Percentiles rank a stretch among this genome's conserved stretches.
Evolutionary conservation across 2,888 invertebrate genomes (phyloP).

Genomic region (Heliconius ethilla): DNA sequence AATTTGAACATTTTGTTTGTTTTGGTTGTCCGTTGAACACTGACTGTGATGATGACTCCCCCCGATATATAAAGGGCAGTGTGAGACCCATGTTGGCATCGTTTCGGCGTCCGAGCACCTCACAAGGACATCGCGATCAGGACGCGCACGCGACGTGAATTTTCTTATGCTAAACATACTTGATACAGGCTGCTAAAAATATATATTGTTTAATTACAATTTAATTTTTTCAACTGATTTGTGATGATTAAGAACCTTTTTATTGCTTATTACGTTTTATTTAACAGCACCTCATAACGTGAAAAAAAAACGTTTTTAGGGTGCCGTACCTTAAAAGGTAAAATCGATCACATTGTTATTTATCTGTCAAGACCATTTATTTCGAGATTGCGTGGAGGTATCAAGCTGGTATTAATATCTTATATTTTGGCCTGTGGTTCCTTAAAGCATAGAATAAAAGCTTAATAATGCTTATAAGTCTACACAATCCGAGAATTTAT

Average conservation of each 20-base stretch:
- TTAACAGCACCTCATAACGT: not conserved
- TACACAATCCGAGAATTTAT: too few relatives aligned
- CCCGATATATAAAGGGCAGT: constrained; percentile 70
- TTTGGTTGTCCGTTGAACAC: constrained; percentile 58
- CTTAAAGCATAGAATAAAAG: too few relatives aligned
- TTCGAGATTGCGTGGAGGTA: too few relatives aligned
- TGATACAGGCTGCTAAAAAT: constrained; percentile 57
- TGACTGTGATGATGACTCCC: constrained; percentile 59
- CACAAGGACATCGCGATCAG: constrained; percentile 59
- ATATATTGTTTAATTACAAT: not conserved
- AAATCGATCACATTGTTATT: too few relatives aligned
- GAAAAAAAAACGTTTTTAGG: not conserved
- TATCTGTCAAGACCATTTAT: too few relatives aligned
- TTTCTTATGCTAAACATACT: constrained; percentile 51
- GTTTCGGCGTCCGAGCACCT: constrained; percentile 63
- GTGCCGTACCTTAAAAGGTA: too few relatives aligned
- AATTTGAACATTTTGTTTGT: constrained; percentile 79
- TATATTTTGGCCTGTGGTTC: too few relatives aligned
- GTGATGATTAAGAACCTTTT: not conserved
- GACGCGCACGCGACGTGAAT: constrained; percentile 66
- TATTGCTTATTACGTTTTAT: not conserved
- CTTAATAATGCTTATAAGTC: too few relatives aligned
- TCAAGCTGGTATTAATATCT: too few relatives aligned
- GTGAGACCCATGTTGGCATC: constrained; percentile 74
- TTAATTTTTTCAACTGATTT: not conserved